phyloP scores from a whole-genome alignment of 1,140 invertebrate genomes.

The Vanessa atalanta region DNA sequence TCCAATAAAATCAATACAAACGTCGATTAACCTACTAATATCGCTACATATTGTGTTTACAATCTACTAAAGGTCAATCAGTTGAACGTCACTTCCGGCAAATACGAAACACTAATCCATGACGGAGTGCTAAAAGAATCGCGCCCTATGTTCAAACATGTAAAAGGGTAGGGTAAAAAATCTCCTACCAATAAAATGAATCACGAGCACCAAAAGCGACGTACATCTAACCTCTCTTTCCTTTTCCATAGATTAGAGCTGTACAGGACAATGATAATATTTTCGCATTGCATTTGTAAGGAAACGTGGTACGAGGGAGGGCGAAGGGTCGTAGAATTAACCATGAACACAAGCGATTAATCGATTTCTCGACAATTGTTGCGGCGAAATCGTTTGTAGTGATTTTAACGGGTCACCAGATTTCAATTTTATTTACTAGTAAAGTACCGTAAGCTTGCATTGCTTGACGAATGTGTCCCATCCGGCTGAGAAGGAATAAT shows the following conservation, averaged over 20 bases:
- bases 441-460: neutral
- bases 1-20: slow-evolving; percentile 3
- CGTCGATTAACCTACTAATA: slow-evolving; percentile 27
- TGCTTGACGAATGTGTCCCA: too few relatives aligned
- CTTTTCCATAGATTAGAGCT: neutral
- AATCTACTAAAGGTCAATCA: slow-evolving; percentile 49
- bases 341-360: slow-evolving; percentile 48
- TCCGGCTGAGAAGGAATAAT: too few relatives aligned
- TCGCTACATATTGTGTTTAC: slow-evolving; percentile 43
- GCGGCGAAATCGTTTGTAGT: slow-evolving; percentile 39
- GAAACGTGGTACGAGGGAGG: slow-evolving; percentile 38
- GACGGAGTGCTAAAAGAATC: slow-evolving; percentile 48
- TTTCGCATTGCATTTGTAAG: neutral
- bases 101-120: slow-evolving; percentile 52
- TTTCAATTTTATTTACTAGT: slow-evolving; percentile 7
- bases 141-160: slow-evolving; percentile 49
- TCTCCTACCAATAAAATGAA: slow-evolving; percentile 28
- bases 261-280: neutral
- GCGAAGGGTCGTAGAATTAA: slow-evolving; percentile 40
- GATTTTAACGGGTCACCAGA: slow-evolving; percentile 46
- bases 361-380: slow-evolving; percentile 52
- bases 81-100: slow-evolving; percentile 44
- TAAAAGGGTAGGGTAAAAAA: slow-evolving; percentile 43
- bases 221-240: slow-evolving; percentile 12
- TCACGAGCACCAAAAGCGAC: slow-evolving; percentile 1